These are phyloP conservation scores for Heliocidaris tuberculata DNA, from an alignment of 35 echinoderm and acorn worm genomes.

Conservation along the genomic window DNA sequence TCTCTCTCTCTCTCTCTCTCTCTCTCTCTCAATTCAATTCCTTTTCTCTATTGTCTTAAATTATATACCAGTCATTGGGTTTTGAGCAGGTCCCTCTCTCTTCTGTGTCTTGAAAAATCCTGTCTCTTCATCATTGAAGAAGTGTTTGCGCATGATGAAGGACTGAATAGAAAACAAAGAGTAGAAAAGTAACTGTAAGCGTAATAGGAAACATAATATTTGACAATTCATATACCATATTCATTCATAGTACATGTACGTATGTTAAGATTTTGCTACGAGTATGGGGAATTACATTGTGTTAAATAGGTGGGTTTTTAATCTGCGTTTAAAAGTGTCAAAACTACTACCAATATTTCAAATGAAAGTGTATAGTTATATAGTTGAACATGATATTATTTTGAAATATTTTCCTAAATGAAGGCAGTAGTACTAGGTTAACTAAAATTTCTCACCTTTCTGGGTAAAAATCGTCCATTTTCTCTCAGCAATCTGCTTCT, in stretches of 20 bases:
- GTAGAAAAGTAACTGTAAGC: neutral
- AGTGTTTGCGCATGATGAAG: slow-evolving; percentile 91
- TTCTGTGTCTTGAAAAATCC: slow-evolving; percentile 96
- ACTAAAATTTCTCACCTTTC: slow-evolving; percentile 67
- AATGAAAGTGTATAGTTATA: neutral
- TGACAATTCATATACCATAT: no score
- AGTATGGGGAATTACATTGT: no score
- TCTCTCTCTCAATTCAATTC: neutral
- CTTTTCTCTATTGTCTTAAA: neutral
- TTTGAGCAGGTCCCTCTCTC: slow-evolving; percentile 78
- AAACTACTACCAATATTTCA: neutral
- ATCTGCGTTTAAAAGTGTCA: no score
- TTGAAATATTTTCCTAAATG: no score
- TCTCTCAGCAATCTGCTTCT: slow-evolving; percentile 93
- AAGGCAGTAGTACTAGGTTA: neutral
- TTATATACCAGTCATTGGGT: slow-evolving; percentile 89
- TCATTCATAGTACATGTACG: neutral
- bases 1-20: no score
- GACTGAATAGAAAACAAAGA: slow-evolving; percentile 63
- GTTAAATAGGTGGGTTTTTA: no score
- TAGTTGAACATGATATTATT: neutral
- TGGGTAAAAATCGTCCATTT: slow-evolving; percentile 93
- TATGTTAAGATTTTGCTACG: no score
- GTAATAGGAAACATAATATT: neutral
- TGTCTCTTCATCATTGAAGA: slow-evolving; percentile 83